Evolutionary conservation across 2,797 vertebrate species (phyloP), one percentile per base, ranked within the genome.

Genomic region (Echiichthys vipera): DNA sequence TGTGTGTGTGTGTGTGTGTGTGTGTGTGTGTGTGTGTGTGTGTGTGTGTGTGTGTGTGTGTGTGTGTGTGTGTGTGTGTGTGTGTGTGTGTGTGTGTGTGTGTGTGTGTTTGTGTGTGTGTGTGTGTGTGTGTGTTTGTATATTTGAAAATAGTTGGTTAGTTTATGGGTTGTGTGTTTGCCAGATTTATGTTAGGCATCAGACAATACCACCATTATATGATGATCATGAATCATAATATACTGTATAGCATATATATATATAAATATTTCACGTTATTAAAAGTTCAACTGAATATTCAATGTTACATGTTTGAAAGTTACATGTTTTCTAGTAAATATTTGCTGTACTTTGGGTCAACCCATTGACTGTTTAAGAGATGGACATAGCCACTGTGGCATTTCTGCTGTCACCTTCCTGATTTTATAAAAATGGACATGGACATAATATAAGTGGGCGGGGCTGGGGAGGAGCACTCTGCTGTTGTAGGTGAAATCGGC

Each of bases 61-160:
- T 51, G 5, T 36, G 39, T 22, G 5, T 45, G 17, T 49, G 46
- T 49, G 24, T 99, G 73, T 40, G 64, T 75, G 37, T 39, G 51
- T 49, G 56, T 57, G 20, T 36, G 1, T 47, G 46, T 10, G 1
- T 5, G 12, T 5, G 73, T 42, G 64, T 75, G 37, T 43, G 43
- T 49, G 56, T 57, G 20, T 42, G 1, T 47, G 46, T 11, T n/a
- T n/a, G n/a, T n/a, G n/a, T n/a, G n/a, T n/a, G n/a, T 47, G 45
- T 47, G 22, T 99, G 73, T 42, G 64, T 75, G 37, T 43, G 43
- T 49, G 56, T 57, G 20, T 42, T 2, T 47, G 46, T 11, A 2
- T 7, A 13, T 5, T 53, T 9, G 12, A 25, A 56, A 65, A 7
- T 1, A 65, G 47, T 5, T 32, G 20, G 42, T 84, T 62, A 84